A percentile compares a stretch with the other conserved stretches of the same genome.
Conservation (phyloP, 2,113 vertebrate genomes). For the Alces alces region DNA sequence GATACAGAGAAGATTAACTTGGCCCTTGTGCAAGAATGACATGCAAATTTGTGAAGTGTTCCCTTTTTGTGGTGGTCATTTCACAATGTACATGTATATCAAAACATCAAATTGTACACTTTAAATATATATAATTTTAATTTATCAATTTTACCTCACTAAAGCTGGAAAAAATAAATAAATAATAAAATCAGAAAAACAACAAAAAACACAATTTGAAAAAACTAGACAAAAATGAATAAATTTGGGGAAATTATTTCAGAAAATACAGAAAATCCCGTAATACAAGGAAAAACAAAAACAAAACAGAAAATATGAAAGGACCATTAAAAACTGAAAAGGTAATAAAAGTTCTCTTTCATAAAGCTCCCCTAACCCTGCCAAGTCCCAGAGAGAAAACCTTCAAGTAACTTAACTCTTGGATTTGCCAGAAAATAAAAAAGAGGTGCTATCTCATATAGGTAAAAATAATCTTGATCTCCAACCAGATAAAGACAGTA, state of each 20-base stretch:
- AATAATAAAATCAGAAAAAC: background rate
- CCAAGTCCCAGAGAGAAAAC: background rate
- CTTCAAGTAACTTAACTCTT: background rate
- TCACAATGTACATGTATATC: too few species aligned
- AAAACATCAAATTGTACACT: background rate
- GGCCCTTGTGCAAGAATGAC: background rate
- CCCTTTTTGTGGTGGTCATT: background rate
- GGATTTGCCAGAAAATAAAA: background rate
- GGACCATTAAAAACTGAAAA: background rate
- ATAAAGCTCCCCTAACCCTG: background rate
- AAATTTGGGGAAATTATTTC: background rate
- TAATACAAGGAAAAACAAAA: background rate
- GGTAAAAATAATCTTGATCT: background rate
- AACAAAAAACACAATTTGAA: background rate
- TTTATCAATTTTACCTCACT: background rate
- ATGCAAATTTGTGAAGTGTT: background rate
- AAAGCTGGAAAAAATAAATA: background rate
- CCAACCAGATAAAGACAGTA: background rate
- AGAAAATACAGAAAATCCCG: background rate
- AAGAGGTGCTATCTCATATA: background rate
- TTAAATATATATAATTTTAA: background rate
- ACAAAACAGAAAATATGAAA: background rate
- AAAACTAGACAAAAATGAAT: background rate
- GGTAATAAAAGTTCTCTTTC: background rate
- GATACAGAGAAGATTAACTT: background rate